Base-by-base conservation (phyloP, 2,888 invertebrate species). In the Thereva unica region DNA sequence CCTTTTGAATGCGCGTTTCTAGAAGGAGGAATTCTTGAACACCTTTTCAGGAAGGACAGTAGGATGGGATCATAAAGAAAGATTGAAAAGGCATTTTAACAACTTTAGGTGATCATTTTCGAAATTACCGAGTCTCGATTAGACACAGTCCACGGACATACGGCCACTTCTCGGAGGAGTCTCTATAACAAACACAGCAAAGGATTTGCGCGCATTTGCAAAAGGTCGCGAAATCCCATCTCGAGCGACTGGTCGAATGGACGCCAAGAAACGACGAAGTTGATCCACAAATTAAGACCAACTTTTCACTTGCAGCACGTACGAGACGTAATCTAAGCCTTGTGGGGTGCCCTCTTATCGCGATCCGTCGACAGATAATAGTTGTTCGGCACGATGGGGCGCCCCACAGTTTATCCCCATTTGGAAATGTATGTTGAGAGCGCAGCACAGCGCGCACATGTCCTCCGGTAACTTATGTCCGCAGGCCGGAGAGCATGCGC, bases 351-450 rank as follows among this genome's bases (percentile, higher is more conserved):
- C 71, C 69, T 67, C 69, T 71, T 71, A 71, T 72, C 70, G 70
- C 59, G 40, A 69, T 67, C 71, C 73, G 73, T 73, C 74, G 73
- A 73, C 74, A 74, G 74, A 73, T 73, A n/a, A 72, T 72, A 73
- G 73, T 73, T 73, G 73, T 73, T 71, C 68, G 72, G 71, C 73
- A 64, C 74, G 70, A 67, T 71, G 53, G 72, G 72, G 64, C 67
- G 70, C 63, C 61, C 66, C 66, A 64, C 69, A 64, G 65, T 54
- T 64, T 64, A 64, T 61, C 61, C 50, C 42, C 61, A 50, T 61
- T 61, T 61, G 38, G 49, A 61, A 53, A 61, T 50, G 61, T 61
- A 38, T 61, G 23, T 23, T 23, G 23, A 23, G 23, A 61, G 34
- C 50, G 61, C 61, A 50, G 61, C 50, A 40, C 61, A 50, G 38